phyloP scores from a whole-genome alignment of 1,140 invertebrate species.

The Penaeus indicus region DNA sequence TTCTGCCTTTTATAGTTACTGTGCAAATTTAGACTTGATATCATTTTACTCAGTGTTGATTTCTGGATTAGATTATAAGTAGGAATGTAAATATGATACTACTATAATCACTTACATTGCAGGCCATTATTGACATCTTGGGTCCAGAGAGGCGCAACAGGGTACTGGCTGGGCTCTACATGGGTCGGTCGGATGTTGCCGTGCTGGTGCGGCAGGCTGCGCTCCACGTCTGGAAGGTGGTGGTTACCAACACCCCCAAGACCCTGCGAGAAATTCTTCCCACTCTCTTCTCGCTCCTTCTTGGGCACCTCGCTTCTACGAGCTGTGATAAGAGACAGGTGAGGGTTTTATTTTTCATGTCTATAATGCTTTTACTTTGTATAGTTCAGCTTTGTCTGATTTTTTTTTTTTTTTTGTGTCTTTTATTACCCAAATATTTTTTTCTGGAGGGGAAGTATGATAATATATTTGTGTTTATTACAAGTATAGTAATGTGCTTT shows the following conservation, averaged over 20 bases:
- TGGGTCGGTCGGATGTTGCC: constrained; percentile 97
- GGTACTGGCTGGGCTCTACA: constrained; percentile 95
- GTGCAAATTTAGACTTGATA: constrained; percentile 1
- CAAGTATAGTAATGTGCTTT: background rate
- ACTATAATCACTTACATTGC: constrained; percentile 63
- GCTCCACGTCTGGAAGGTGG: constrained; percentile 97
- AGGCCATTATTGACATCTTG: constrained; percentile 88
- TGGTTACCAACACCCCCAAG: constrained; percentile 95
- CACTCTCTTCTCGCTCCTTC: constrained; percentile 90
- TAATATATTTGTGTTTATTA: background rate
- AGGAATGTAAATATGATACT: no score
- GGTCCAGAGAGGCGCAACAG: constrained; percentile 91
- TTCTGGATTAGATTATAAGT: background rate
- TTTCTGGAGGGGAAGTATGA: background rate
- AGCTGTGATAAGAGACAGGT: constrained; percentile 95
- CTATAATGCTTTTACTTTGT: background rate
- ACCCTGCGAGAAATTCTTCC: constrained; percentile 97
- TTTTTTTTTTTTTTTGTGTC: constrained; percentile 49
- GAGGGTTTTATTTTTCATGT: constrained; percentile 36
- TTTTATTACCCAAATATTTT: background rate
- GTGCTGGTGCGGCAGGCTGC: constrained; percentile 97
- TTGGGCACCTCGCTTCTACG: constrained; percentile 94
- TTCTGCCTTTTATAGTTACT: background rate
- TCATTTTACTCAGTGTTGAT: constrained; percentile 8
- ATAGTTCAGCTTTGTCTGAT: background rate